A percentile compares a stretch with the other conserved stretches of the same genome.
Evolutionary conservation across 2,888 invertebrate species (phyloP).

Genomic region (Thera obeliscata): DNA sequence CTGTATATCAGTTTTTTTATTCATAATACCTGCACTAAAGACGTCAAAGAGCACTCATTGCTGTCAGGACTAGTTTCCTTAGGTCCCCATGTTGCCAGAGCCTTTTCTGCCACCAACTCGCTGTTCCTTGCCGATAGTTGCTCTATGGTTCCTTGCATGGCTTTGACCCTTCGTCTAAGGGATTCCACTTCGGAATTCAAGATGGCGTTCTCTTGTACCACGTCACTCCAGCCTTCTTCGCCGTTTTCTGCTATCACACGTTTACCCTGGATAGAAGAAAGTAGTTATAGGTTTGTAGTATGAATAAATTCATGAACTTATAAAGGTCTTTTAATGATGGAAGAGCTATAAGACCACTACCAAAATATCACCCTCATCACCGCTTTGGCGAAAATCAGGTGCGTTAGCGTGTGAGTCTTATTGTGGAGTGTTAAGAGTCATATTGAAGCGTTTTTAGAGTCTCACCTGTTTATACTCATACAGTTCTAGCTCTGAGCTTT

Average conservation of each 20-base stretch:
- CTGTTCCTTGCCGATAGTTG: constrained; percentile 92
- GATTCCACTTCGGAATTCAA: constrained; percentile 94
- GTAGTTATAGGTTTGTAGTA: background rate
- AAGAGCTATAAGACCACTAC: too few species aligned
- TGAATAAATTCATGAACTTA: background rate
- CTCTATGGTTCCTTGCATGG: constrained; percentile 97
- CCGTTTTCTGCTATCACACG: constrained; percentile 94
- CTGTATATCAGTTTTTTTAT: too few species aligned
- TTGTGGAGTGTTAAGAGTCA: background rate
- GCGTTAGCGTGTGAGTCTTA: too few species aligned
- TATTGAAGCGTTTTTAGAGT: background rate
- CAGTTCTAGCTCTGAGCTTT: too few species aligned
- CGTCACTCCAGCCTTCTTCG: constrained; percentile 94
- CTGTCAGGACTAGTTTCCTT: constrained; percentile 70
- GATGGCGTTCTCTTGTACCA: constrained; percentile 97
- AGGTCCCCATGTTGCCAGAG: constrained; percentile 86
- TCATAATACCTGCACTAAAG: constrained; percentile 79
- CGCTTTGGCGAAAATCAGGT: too few species aligned
- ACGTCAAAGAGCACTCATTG: constrained; percentile 72
- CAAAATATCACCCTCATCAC: background rate
- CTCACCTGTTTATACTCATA: background rate
- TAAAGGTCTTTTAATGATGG: too few species aligned
- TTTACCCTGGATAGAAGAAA: constrained; percentile 87
- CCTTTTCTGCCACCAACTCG: constrained; percentile 91
- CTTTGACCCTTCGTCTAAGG: constrained; percentile 94